Conservation (phyloP, 2,797 vertebrate species). For the Thunnus albacares region DNA sequence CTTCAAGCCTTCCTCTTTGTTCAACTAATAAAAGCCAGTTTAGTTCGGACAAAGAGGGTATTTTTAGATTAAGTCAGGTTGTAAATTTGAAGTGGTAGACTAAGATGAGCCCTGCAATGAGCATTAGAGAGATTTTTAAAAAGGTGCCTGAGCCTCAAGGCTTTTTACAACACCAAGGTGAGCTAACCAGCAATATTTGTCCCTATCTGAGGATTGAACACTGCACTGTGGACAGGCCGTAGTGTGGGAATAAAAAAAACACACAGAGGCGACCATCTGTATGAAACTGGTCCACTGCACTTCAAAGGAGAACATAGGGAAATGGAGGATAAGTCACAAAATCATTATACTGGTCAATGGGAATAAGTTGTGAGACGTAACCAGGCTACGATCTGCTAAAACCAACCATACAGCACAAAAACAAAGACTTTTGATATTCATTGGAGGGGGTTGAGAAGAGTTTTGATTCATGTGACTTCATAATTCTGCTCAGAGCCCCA, state of each 20-base stretch:
- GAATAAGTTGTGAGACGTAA: conserved; percentile 48
- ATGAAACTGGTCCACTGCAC: conserved; percentile 66
- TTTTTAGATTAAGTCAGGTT: conserved; percentile 11
- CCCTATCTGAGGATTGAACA: neutral
- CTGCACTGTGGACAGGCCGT: conserved; percentile 43
- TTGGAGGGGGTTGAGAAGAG: conserved; percentile 49
- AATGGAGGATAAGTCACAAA: conserved; percentile 42
- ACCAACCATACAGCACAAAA: conserved; percentile 62
- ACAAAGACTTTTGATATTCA: conserved; percentile 44
- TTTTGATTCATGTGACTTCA: conserved; percentile 54
- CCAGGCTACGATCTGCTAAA: conserved; percentile 53
- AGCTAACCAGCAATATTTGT: conserved; percentile 4
- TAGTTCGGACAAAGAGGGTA: neutral
- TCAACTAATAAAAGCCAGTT: neutral
- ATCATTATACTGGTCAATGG: conserved; percentile 40
- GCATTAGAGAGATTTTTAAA: neutral
- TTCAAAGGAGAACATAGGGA: conserved; percentile 29
- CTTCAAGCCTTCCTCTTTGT: neutral
- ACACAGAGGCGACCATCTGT: conserved; percentile 61
- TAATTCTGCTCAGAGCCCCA: conserved; percentile 70
- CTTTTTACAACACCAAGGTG: neutral
- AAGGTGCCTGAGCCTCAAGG: neutral
- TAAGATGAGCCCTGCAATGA: neutral
- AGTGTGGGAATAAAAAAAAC: conserved; percentile 21
- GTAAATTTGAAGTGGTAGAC: neutral